A percentile compares a stretch with the other conserved stretches of the same genome.
phyloP scores from a whole-genome alignment of 2,888 invertebrate species.

The Cephus rjabovi region DNA sequence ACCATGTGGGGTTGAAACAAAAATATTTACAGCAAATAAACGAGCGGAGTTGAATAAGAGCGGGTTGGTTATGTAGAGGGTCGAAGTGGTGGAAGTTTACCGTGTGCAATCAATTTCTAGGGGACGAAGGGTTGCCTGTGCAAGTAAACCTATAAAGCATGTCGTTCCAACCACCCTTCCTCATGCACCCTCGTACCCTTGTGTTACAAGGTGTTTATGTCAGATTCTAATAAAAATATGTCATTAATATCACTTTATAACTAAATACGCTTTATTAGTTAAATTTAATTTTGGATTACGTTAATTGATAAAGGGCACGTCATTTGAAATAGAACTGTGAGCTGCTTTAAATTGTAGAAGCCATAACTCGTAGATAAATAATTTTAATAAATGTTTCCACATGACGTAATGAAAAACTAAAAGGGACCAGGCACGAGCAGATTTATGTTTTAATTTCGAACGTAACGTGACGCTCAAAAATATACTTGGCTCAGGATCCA shows the following conservation, averaged over 20 bases:
- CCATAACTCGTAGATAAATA: not conserved
- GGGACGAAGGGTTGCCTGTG: slow-evolving; percentile 6
- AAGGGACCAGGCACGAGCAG: not conserved
- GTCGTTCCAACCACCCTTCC: not conserved
- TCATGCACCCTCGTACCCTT: not conserved
- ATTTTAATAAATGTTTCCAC: not conserved
- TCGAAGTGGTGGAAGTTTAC: slow-evolving; percentile 13
- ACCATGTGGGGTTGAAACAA: slow-evolving; percentile 15
- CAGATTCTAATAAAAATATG: not conserved
- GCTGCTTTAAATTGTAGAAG: not conserved
- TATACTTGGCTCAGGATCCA: not conserved
- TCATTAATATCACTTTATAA: not conserved
- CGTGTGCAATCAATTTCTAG: slow-evolving; percentile 10
- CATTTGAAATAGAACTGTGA: no score
- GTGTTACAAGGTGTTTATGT: not conserved
- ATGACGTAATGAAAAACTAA: not conserved
- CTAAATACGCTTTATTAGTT: not conserved
- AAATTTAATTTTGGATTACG: no score
- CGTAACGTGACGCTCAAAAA: not conserved
- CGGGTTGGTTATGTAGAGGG: not conserved
- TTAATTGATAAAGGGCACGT: no score
- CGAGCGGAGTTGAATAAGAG: not conserved
- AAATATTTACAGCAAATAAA: not conserved
- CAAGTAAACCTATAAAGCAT: not conserved
- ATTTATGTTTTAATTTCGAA: not conserved